Evolutionary conservation across 2,113 vertebrate genomes (phyloP), one percentile per base, ranked within the genome.

Genomic region (Suricata suricatta): DNA sequence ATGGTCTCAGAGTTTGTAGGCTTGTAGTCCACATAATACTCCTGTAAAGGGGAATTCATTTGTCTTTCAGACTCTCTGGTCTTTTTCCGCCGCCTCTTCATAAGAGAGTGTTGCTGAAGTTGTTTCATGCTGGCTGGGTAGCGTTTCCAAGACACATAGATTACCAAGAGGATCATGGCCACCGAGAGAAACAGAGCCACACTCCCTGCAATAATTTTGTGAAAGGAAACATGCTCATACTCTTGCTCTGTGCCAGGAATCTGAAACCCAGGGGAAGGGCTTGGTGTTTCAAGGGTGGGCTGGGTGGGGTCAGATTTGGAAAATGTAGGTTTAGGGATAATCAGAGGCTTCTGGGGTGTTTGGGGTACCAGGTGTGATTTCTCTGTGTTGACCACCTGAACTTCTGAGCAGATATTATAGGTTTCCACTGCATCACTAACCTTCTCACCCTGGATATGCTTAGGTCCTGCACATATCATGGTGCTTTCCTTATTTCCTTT

Each of bases 11-110:
- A 99, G 99, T 99, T 99, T 98, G 99, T 99, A 97, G 99, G 99
- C 98, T 99, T 99, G 99, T 99, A 99, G 99, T 99, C 99, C 99
- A 99, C 99, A 98, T 99, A 99, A 98, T 99, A 99, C 99, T 99
- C 99, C 99, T 99, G 99, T 98, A 99, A 99, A 54, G 99, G 99
- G 77, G 99, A 99, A 98, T 99, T 99, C 98, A 99, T 99, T 97
- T 99, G 99, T 98, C 99, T 99, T 97, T 99, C 99, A 0, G 99
- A 99, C 98, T 99, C 99, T 84, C 99, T 98, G 33, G 99, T 98
- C 98, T 99, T 99, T 99, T 99, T 99, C 99, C 99, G 98, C 19
- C 99, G 99, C 98, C 99, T 99, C 98, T 99, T 99, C 98, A 99
- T 99, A 29, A 99, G 98, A 0, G 99, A 99, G 90, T 99, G 99